Evolutionary conservation across 1,140 invertebrate genomes (phyloP), one percentile per base, ranked within the genome.

Genomic region (Meloidogyne exigua): DNA sequence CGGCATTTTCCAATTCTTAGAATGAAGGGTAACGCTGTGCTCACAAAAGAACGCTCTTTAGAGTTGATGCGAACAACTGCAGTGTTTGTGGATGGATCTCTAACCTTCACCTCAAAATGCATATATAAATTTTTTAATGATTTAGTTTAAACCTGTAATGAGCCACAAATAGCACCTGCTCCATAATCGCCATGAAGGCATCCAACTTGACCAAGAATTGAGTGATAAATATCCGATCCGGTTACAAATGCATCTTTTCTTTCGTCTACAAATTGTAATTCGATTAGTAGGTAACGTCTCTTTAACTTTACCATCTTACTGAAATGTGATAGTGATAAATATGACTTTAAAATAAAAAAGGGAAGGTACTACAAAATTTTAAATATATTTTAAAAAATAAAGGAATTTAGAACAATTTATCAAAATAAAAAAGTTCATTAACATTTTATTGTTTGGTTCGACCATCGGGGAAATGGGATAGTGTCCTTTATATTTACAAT

Each of bases 391-490:
- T 49, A 5, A 49, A 49, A 49, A 49, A 49, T 18, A 13, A 49
- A 49, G 10, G 21, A n/a, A n/a, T 57, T 57, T 7, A 7, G 5
- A 57, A 49, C n/a, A n/a, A n/a, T 49, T 49, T 49, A 57, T n/a
- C 49, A 57, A n/a, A 57, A 10, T 7, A 57, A 57, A 44, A n/a
- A 57, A 57, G 18, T 57, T 39, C 7, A n/a, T 57, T n/a, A 57
- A 21, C 49, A 57, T n/a, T 57, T 57, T n/a, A 57, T 57, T 57
- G 49, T 57, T 57, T 57, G 49, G 2, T 57, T 57, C 13, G 49
- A 91, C 92, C 92, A 95, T 80, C 95, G 90, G 13, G 95, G 95
- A 90, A 96, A 98, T n/a, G 95, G 92, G 84, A 95, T 91, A 11
- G 92, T 92, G 87, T 98, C 95, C 89, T 93, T 94, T 77, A 98